A percentile compares a stretch with the other conserved stretches of the same genome.
Evolutionary conservation across 2,113 vertebrate genomes (phyloP).

Genomic region (Hucho hucho): DNA sequence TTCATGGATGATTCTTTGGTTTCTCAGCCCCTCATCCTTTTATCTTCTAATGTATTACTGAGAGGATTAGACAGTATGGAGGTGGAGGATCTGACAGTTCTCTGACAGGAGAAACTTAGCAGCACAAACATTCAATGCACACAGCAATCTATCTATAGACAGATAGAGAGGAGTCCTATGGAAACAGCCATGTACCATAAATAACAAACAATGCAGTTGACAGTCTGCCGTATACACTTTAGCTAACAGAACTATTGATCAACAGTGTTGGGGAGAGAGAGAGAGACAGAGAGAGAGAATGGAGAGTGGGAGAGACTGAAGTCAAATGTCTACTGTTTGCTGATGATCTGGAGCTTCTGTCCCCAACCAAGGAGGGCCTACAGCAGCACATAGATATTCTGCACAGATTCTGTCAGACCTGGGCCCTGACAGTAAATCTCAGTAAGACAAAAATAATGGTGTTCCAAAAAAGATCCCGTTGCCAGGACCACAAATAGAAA

Average conservation of each 20-base stretch:
- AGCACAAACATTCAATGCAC: not conserved
- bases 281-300: not conserved
- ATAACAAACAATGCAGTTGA: not conserved
- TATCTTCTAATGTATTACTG: slow-evolving; percentile 29
- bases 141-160: too few relatives aligned
- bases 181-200: not conserved
- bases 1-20: slow-evolving; percentile 13
- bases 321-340: too few relatives aligned
- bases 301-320: not conserved
- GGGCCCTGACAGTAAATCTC: too few relatives aligned
- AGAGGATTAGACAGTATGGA: slow-evolving; percentile 14
- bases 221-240: not conserved
- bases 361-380: too few relatives aligned
- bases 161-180: too few relatives aligned
- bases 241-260: not conserved
- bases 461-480: too few relatives aligned
- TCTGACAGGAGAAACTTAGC: slow-evolving; percentile 8
- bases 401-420: too few relatives aligned
- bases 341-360: too few relatives aligned
- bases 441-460: too few relatives aligned
- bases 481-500: too few relatives aligned
- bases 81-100: slow-evolving; percentile 12
- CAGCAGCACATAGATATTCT: too few relatives aligned
- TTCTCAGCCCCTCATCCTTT: slow-evolving; percentile 12
- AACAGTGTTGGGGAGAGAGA: not conserved